Evolutionary conservation across 2,888 invertebrate genomes (phyloP), one percentile per base, ranked within the genome.

Genomic region (Drosophila merina): DNA sequence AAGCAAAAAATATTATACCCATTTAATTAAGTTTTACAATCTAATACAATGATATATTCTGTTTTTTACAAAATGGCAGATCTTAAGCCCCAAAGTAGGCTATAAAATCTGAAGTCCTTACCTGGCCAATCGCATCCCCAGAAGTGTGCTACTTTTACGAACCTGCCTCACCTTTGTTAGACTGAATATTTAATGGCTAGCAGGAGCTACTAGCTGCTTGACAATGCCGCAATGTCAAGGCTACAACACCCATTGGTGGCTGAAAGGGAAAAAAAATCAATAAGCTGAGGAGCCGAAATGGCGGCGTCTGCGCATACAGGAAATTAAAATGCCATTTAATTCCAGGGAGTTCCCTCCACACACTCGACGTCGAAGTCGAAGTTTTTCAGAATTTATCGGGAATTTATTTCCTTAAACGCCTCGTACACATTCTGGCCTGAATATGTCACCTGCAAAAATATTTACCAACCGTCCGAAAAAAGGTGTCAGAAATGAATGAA

Each of bases 201-300:
- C 48, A 50, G 20, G 20, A 20, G 20, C 20, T 20, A 20, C 20
- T 20, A 20, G 33, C 26, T 30, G 49, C 47, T 54, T 58, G 72
- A 59, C 75, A 80, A 55, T 68, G 49, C 63, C 58, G 64, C 57
- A 67, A 49, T 44, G 68, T 54, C 66, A 67, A 67, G 66, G 67
- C 54, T 67, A 54, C 48, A 25, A 7, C 42, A 4, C 4, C 42
- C 33, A 33, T 36, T n/a, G 36, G 6, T 38, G 38, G 5, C 38
- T n/a, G 38, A n/a, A 33, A 33, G 33, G 8, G 14, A 6, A 8
- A 30, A 40, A 67, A 67, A 67, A 67, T 67, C 66, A 67, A 67
- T 67, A 67, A 31, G 10, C 49, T 36, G 50, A 56, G 57, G 71
- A 57, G 62, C 57, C 51, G 9, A 57, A 52, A 36, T 25, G 42